phyloP scores from a whole-genome alignment of 1,140 invertebrate genomes.

The Latrodectus geometricus region DNA sequence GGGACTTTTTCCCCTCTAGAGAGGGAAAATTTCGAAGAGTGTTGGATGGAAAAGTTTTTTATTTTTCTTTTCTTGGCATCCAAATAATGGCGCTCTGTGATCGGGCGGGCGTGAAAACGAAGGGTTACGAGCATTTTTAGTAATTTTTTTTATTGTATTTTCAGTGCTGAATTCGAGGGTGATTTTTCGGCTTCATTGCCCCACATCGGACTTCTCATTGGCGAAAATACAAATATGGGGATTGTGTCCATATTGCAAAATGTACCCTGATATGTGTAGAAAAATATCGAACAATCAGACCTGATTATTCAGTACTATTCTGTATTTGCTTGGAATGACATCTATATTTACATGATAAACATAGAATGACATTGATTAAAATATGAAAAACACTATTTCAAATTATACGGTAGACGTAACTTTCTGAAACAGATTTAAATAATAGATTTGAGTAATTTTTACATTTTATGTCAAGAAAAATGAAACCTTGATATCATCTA shows the following conservation, averaged over 20 bases:
- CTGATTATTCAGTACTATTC: too few species aligned
- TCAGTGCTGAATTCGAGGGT: slow-evolving; percentile 13
- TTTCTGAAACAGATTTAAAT: too few species aligned
- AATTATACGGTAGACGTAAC: too few species aligned
- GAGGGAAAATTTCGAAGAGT: too few species aligned
- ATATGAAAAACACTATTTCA: too few species aligned
- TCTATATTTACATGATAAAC: too few species aligned
- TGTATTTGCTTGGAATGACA: too few species aligned
- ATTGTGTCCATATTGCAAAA: neutral
- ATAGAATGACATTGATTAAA: too few species aligned
- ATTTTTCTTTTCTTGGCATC: neutral
- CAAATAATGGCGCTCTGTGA: slow-evolving; percentile 4
- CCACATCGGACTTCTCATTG: neutral
- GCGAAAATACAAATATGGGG: neutral
- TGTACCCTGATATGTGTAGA: neutral
- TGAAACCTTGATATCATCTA: too few species aligned
- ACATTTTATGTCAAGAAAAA: too few species aligned
- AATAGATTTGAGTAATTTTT: too few species aligned
- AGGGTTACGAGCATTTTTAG: slow-evolving; percentile 30
- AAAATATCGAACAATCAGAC: too few species aligned
- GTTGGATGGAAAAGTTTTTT: neutral
- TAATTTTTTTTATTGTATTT: neutral
- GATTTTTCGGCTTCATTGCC: slow-evolving; percentile 33
- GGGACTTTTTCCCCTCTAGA: neutral
- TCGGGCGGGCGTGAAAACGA: slow-evolving; percentile 13